phyloP scores from a whole-genome alignment of 2,888 invertebrate species.

The Tipula vernalis region DNA sequence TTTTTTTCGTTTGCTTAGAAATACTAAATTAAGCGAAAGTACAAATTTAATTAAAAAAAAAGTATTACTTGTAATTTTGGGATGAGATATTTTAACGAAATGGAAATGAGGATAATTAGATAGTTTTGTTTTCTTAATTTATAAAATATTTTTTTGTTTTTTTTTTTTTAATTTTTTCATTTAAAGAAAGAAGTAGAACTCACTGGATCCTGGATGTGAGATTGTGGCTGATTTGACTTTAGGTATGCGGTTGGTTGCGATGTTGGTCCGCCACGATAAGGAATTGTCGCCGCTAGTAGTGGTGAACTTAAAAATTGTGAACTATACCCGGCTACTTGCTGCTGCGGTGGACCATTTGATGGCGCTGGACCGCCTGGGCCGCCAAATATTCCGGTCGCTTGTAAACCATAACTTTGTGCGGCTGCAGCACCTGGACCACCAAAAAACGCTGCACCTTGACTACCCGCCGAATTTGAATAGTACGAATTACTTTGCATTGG shows the following conservation, averaged over 20 bases:
- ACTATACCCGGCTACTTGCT: constrained; percentile 34
- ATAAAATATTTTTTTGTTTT: not conserved
- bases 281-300: constrained; percentile 45
- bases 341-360: constrained; percentile 26
- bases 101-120: not conserved
- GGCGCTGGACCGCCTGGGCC: constrained; percentile 28
- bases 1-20: not conserved
- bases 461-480: constrained; percentile 35
- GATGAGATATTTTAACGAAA: not conserved
- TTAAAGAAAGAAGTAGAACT: constrained; percentile 20
- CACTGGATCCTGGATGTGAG: constrained; percentile 37
- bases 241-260: constrained; percentile 29
- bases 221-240: constrained; percentile 33
- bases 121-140: not conserved
- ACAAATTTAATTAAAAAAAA: not conserved
- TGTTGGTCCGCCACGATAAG: constrained; percentile 32
- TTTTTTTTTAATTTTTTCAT: not conserved
- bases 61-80: not conserved
- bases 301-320: constrained; percentile 49
- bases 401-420: constrained; percentile 31
- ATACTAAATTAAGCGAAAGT: not conserved
- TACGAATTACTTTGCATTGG: constrained; percentile 35
- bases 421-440: constrained; percentile 30
- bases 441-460: constrained; percentile 32
- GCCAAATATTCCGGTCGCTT: constrained; percentile 32